Conservation (phyloP, 1,140 invertebrate genomes). For the Micrasema minimum region DNA sequence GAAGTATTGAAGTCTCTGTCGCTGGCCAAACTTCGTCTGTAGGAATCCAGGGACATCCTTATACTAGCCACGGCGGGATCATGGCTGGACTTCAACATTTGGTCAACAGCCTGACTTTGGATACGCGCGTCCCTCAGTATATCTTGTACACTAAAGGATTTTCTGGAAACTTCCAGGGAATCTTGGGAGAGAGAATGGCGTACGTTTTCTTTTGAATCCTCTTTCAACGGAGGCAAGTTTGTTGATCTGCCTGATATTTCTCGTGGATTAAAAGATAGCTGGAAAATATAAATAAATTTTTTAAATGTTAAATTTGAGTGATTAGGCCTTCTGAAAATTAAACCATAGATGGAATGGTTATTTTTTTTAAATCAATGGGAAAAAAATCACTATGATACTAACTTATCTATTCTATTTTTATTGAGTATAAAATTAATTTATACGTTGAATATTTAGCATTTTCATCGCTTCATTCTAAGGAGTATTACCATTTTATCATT, state of each 20-base stretch:
- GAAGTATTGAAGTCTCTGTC: conserved; percentile 23
- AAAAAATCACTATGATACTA: too few relatives aligned
- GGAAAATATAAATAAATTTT: neutral
- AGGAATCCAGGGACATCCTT: conserved; percentile 40
- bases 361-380: too few relatives aligned
- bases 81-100: conserved; percentile 39
- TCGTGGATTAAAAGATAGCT: conserved; percentile 49
- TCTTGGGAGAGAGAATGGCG: conserved; percentile 14
- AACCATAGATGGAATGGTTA: too few relatives aligned
- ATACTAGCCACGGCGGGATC: conserved; percentile 35
- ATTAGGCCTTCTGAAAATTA: too few relatives aligned
- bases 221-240: neutral
- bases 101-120: conserved; percentile 43
- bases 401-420: too few relatives aligned
- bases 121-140: conserved; percentile 44
- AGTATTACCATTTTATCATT: too few relatives aligned
- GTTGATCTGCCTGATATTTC: conserved; percentile 50
- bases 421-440: too few relatives aligned
- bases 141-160: conserved; percentile 19
- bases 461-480: too few relatives aligned
- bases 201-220: conserved; percentile 45
- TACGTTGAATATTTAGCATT: too few relatives aligned
- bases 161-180: neutral
- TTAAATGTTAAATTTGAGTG: too few relatives aligned
- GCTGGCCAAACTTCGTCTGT: conserved; percentile 31